phyloP scores from a whole-genome alignment of 2,797 vertebrate species.

The Allobates femoralis region DNA sequence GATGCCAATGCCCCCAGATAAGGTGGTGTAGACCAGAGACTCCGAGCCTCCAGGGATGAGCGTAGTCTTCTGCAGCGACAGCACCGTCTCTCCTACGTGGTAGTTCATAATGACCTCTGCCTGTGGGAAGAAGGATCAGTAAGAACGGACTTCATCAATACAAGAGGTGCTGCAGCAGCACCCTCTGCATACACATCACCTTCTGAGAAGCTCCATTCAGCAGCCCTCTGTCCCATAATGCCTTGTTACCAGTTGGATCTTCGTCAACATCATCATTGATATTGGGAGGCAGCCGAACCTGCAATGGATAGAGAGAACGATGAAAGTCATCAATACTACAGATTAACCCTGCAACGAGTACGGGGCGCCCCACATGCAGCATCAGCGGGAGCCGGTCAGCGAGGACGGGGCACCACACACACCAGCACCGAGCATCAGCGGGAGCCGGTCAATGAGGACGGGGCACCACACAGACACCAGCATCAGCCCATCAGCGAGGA shows the following conservation, averaged over 20 bases:
- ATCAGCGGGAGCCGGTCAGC: no score
- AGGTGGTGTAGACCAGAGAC: constrained; percentile 95
- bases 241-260: constrained; percentile 98
- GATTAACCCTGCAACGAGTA: no score
- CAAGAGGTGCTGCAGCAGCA: not conserved
- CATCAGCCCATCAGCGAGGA: no score
- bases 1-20: constrained; percentile 96
- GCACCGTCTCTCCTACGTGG: constrained; percentile 92
- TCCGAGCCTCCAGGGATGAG: constrained; percentile 96
- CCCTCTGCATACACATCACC: constrained; percentile 73
- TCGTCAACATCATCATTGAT: constrained; percentile 98
- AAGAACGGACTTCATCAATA: not conserved
- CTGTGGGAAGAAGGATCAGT: constrained; percentile 71
- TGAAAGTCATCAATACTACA: no score
- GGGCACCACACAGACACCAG: no score
- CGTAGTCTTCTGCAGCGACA: constrained; percentile 97
- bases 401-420: no score
- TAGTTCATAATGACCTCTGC: constrained; percentile 97
- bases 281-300: constrained; percentile 96
- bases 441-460: no score
- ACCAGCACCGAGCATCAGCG: no score
- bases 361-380: no score
- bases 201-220: constrained; percentile 98
- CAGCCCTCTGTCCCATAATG: constrained; percentile 96
- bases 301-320: not conserved